Percentiles rank a stretch among this genome's conserved stretches.
Evolutionary conservation across 2,888 invertebrate genomes (phyloP).

Genomic region (Nasonovia ribisnigri): DNA sequence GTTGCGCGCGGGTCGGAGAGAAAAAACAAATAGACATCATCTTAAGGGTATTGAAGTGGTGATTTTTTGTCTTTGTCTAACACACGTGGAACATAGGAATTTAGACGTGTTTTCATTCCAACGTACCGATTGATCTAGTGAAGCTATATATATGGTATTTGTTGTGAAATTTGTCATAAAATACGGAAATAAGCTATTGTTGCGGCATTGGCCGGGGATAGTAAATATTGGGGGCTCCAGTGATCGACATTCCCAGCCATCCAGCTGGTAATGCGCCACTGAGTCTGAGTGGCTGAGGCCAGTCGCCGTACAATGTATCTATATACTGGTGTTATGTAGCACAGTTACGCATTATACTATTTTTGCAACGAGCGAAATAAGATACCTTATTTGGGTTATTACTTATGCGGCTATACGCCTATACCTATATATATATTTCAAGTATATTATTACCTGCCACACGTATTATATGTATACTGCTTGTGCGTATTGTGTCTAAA

Average conservation of each 20-base stretch:
- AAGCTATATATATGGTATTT: too few species aligned
- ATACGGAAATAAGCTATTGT: not conserved
- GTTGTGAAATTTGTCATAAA: not conserved
- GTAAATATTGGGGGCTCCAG: not conserved
- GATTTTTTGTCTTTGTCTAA: too few species aligned
- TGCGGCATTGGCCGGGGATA: not conserved
- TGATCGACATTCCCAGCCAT: not conserved
- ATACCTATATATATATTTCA: not conserved
- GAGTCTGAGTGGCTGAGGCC: not conserved
- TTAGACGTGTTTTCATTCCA: too few species aligned
- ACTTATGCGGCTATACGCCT: too few species aligned
- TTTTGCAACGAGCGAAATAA: not conserved
- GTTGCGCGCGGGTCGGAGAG: too few species aligned
- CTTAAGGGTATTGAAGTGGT: too few species aligned
- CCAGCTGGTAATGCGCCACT: not conserved
- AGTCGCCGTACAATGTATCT: not conserved
- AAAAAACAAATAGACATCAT: too few species aligned
- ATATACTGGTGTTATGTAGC: not conserved
- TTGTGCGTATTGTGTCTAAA: not conserved
- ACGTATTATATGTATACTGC: not conserved
- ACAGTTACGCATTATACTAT: not conserved
- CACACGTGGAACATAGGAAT: too few species aligned
- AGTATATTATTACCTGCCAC: not conserved
- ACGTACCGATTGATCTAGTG: too few species aligned
- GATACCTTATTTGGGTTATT: constrained; percentile 7